Evolutionary conservation across 2,888 invertebrate species (phyloP).

Genomic region (Ceramica pisi): DNA sequence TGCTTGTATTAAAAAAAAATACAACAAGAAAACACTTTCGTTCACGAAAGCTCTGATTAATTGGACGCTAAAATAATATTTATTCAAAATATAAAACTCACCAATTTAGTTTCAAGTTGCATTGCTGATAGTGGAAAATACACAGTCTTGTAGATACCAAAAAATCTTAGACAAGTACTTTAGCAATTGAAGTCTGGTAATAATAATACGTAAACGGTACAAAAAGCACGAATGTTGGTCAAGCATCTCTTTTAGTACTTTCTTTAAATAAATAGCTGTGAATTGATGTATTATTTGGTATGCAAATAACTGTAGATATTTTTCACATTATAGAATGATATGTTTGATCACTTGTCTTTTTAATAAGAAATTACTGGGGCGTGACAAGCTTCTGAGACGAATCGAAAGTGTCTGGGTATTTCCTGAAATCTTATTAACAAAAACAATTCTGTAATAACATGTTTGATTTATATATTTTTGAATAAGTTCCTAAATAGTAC

Average conservation of each 20-base stretch:
- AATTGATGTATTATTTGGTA: constrained; percentile 58
- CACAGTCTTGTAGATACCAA: constrained; percentile 37
- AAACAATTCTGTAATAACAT: constrained; percentile 50
- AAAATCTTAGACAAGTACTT: constrained; percentile 42
- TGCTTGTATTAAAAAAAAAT: not conserved
- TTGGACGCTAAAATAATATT: constrained; percentile 27
- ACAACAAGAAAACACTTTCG: constrained; percentile 47
- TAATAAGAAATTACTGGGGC: constrained; percentile 25
- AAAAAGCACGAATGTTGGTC: constrained; percentile 70
- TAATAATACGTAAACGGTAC: constrained; percentile 61
- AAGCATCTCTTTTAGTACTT: constrained; percentile 70
- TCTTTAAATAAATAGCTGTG: constrained; percentile 68
- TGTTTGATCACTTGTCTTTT: constrained; percentile 35
- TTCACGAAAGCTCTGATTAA: constrained; percentile 46
- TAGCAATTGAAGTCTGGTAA: constrained; percentile 47
- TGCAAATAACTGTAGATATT: constrained; percentile 56
- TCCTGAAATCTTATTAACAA: constrained; percentile 31
- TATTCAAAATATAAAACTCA: constrained; percentile 23
- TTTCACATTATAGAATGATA: constrained; percentile 31
- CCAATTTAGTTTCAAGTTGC: constrained; percentile 18
- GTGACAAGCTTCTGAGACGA: constrained; percentile 30
- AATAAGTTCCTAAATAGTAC: constrained; percentile 29
- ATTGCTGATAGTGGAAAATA: constrained; percentile 43
- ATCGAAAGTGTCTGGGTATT: constrained; percentile 54
- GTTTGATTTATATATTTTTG: constrained; percentile 48